phyloP scores from a whole-genome alignment of 1,140 invertebrate species.

The Papilio glaucus region DNA sequence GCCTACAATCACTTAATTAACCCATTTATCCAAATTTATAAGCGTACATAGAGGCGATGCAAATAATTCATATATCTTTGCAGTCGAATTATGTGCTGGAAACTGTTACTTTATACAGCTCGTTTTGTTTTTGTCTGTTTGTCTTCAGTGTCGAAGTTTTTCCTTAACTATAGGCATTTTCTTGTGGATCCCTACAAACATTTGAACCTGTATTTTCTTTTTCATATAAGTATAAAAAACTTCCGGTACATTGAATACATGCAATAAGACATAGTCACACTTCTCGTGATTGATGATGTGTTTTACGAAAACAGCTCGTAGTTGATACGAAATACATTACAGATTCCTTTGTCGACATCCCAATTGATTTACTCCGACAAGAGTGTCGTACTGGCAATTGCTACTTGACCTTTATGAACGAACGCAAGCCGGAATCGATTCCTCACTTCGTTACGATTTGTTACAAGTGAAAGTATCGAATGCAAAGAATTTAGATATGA shows the following conservation, averaged over 20 bases:
- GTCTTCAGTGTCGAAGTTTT: too few relatives aligned
- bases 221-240: background rate
- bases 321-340: background rate
- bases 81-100: too few relatives aligned
- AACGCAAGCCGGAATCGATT: background rate
- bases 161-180: too few relatives aligned
- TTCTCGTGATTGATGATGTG: background rate
- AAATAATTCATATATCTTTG: too few relatives aligned
- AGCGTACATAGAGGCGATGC: too few relatives aligned
- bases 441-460: slow-evolving; percentile 5
- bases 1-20: too few relatives aligned
- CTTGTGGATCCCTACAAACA: too few relatives aligned
- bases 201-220: background rate
- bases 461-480: slow-evolving; percentile 5
- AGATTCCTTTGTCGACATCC: background rate
- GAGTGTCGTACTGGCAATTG: slow-evolving; percentile 6
- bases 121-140: too few relatives aligned
- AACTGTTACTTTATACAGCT: too few relatives aligned
- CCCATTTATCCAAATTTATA: too few relatives aligned
- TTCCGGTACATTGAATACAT: slow-evolving; percentile 16
- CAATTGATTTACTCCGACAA: slow-evolving; percentile 3
- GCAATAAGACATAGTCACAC: slow-evolving; percentile 10
- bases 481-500: background rate
- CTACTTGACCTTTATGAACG: slow-evolving; percentile 15
- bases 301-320: background rate